Evolutionary conservation across 2,797 vertebrate genomes (phyloP).

Genomic region (Xiphophorus birchmanni): DNA sequence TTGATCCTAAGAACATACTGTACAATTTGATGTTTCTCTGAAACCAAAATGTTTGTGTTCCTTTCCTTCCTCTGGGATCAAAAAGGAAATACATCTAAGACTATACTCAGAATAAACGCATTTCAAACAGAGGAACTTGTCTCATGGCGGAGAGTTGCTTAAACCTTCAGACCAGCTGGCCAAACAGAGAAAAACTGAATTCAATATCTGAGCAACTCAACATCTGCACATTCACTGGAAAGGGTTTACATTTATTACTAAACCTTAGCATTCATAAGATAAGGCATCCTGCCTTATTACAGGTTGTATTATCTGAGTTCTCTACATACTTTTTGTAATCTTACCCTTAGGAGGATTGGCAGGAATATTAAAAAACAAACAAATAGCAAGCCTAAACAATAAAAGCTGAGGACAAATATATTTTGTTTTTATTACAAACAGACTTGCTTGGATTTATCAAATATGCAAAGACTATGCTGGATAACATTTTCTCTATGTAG

Average conservation of each 20-base stretch:
- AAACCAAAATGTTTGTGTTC: constrained; percentile 61
- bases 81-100: constrained; percentile 53
- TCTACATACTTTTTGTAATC: constrained; percentile 18
- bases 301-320: constrained; percentile 21
- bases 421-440: not conserved
- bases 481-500: not conserved
- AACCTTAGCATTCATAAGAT: constrained; percentile 46
- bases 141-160: constrained; percentile 58
- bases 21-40: constrained; percentile 49
- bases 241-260: constrained; percentile 43
- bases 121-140: constrained; percentile 45
- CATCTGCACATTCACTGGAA: constrained; percentile 47
- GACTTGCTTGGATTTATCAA: not conserved
- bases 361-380: not conserved
- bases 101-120: constrained; percentile 46
- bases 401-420: not conserved
- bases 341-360: constrained; percentile 7
- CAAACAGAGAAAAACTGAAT: constrained; percentile 62
- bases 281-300: constrained; percentile 39
- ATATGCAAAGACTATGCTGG: not conserved
- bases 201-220: constrained; percentile 54
- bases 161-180: constrained; percentile 67
- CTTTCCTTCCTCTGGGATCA: constrained; percentile 56
- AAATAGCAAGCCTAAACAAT: not conserved
- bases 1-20: constrained; percentile 38